phyloP scores from a whole-genome alignment of 1,140 invertebrate genomes.

The Zaprionus ghesquierei region DNA sequence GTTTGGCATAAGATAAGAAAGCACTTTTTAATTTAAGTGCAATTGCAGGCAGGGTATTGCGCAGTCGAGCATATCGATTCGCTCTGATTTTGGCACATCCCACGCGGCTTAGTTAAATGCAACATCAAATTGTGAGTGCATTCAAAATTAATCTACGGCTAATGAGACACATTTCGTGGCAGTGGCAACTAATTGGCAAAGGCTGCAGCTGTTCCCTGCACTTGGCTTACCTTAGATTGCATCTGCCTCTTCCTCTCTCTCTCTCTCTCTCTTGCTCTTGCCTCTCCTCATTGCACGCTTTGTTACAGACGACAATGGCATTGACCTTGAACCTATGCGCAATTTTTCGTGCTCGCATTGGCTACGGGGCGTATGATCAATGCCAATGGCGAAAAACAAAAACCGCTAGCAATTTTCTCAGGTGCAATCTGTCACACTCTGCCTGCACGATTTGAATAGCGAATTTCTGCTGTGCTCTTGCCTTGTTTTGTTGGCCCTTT shows the following conservation, averaged over 20 bases:
- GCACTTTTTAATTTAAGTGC: neutral
- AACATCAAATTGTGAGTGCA: constrained; percentile 66
- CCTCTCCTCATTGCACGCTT: neutral
- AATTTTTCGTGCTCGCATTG: constrained; percentile 18
- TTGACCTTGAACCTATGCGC: constrained; percentile 60
- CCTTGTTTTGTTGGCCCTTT: neutral
- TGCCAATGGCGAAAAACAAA: constrained; percentile 2
- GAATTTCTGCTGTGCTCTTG: neutral
- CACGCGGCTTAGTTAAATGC: constrained; percentile 47
- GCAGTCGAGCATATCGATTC: neutral
- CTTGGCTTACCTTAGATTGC: neutral
- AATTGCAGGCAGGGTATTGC: neutral
- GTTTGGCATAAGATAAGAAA: neutral
- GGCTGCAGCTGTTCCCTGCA: neutral
- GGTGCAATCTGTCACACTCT: neutral
- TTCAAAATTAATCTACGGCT: constrained; percentile 69
- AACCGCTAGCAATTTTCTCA: neutral
- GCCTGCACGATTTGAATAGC: neutral
- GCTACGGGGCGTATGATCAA: constrained; percentile 37
- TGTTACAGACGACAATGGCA: constrained; percentile 45
- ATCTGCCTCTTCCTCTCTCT: constrained; percentile 5
- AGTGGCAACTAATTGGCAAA: constrained; percentile 55
- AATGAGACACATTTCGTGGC: constrained; percentile 66
- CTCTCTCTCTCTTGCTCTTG: neutral
- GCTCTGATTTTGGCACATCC: constrained; percentile 45